Conservation (phyloP, 2,888 invertebrate species). For the Sarcophaga subvicina region DNA sequence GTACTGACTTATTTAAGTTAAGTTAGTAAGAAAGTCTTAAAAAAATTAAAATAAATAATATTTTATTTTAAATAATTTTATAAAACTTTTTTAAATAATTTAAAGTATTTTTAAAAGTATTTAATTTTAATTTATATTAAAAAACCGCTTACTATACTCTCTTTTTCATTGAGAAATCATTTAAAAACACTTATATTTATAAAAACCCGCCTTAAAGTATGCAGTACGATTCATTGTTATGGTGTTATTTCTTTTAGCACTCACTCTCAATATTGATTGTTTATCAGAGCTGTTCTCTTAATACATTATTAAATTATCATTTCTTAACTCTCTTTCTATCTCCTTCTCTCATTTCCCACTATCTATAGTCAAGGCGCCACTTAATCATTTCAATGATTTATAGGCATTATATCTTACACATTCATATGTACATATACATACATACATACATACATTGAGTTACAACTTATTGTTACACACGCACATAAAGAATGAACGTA, state of each 20-base stretch:
- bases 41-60: too few species aligned
- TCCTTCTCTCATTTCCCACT: background rate
- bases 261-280: background rate
- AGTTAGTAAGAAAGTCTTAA: too few species aligned
- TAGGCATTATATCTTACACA: slow-evolving; percentile 47
- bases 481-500: slow-evolving; percentile 13
- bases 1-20: too few species aligned
- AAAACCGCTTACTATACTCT: background rate
- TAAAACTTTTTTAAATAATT: too few species aligned
- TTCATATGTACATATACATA: background rate
- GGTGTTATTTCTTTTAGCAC: background rate
- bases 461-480: background rate
- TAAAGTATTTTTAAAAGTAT: background rate
- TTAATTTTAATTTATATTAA: too few species aligned
- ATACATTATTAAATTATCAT: slow-evolving; percentile 66
- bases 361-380: slow-evolving; percentile 54
- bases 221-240: background rate
- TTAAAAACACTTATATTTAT: background rate
- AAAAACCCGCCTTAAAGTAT: background rate
- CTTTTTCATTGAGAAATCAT: background rate
- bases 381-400: slow-evolving; percentile 70
- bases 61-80: too few species aligned
- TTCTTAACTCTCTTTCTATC: slow-evolving; percentile 23
- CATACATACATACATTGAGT: background rate
- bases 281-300: slow-evolving; percentile 6